These are phyloP conservation scores for Platichthys flesus DNA, from an alignment of 2,113 vertebrate species.

Conservation along the genomic window DNA sequence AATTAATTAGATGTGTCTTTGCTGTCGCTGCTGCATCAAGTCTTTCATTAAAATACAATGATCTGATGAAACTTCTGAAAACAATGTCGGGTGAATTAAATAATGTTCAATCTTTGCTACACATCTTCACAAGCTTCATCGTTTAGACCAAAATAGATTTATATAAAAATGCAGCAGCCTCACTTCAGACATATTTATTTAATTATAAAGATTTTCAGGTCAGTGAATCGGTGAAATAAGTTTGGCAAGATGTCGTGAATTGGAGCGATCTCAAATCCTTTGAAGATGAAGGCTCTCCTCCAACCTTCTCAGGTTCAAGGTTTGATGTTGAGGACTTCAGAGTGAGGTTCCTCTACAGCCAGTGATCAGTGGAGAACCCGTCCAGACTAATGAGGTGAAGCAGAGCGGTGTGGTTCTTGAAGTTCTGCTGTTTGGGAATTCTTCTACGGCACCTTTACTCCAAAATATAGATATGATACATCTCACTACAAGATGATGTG, in stretches of 20 bases:
- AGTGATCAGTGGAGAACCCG: conserved; percentile 1
- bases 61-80: neutral
- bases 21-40: too few relatives aligned
- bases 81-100: neutral
- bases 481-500: too few relatives aligned
- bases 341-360: neutral
- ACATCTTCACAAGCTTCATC: too few relatives aligned
- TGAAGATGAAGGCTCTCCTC: conserved; percentile 20
- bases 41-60: too few relatives aligned
- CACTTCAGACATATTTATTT: too few relatives aligned
- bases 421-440: neutral
- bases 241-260: conserved; percentile 4
- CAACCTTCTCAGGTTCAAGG: conserved; percentile 18
- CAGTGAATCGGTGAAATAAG: neutral
- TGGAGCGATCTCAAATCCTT: conserved; percentile 4
- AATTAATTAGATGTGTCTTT: too few relatives aligned
- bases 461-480: neutral
- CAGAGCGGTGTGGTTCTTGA: neutral
- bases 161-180: too few relatives aligned
- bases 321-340: neutral
- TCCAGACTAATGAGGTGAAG: neutral
- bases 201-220: neutral
- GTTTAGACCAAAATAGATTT: too few relatives aligned
- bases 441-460: too few relatives aligned
- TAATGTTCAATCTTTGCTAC: neutral